A percentile compares a stretch with the other conserved stretches of the same genome.
Conservation (phyloP, 2,797 vertebrate genomes). For the Anisognathus igniventris region DNA sequence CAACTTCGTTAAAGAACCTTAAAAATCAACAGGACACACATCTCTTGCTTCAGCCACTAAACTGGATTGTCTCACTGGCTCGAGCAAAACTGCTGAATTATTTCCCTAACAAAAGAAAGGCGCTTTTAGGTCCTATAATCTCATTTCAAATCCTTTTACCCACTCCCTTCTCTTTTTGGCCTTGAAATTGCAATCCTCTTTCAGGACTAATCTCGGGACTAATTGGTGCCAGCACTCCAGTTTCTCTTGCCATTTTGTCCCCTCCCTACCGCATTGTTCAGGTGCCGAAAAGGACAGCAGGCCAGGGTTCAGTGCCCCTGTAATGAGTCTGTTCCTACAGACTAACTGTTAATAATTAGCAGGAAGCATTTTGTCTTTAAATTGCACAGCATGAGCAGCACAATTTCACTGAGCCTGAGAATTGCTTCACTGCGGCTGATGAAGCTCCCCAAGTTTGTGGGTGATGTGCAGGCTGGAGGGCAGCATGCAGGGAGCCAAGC, state of each 20-base stretch:
- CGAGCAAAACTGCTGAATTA: slow-evolving; percentile 71
- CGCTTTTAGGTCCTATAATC: slow-evolving; percentile 79
- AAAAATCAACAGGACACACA: slow-evolving; percentile 56
- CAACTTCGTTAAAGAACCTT: slow-evolving; percentile 41
- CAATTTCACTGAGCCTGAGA: slow-evolving; percentile 33
- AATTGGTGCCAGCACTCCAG: slow-evolving; percentile 69
- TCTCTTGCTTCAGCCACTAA: slow-evolving; percentile 66
- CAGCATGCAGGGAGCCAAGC: fast-evolving
- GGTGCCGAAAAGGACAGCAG: slow-evolving; percentile 11
- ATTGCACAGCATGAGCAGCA: slow-evolving; percentile 64
- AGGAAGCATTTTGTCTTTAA: slow-evolving; percentile 73
- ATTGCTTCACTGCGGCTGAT: not conserved
- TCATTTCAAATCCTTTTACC: slow-evolving; percentile 83
- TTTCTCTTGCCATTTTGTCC: slow-evolving; percentile 11
- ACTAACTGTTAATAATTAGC: slow-evolving; percentile 74
- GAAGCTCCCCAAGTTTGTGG: not conserved
- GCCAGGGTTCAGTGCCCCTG: slow-evolving; percentile 55
- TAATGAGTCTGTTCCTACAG: slow-evolving; percentile 42
- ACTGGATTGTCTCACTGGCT: slow-evolving; percentile 73
- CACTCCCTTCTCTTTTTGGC: slow-evolving; percentile 75
- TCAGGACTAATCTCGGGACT: slow-evolving; percentile 76
- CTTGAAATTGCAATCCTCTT: slow-evolving; percentile 81
- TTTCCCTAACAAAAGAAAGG: slow-evolving; percentile 78
- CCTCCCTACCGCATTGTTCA: slow-evolving; percentile 1
- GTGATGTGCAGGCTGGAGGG: not conserved